A percentile compares a stretch with the other conserved stretches of the same genome.
phyloP scores from a whole-genome alignment of 1,140 invertebrate genomes.

The Drosophila nannoptera region DNA sequence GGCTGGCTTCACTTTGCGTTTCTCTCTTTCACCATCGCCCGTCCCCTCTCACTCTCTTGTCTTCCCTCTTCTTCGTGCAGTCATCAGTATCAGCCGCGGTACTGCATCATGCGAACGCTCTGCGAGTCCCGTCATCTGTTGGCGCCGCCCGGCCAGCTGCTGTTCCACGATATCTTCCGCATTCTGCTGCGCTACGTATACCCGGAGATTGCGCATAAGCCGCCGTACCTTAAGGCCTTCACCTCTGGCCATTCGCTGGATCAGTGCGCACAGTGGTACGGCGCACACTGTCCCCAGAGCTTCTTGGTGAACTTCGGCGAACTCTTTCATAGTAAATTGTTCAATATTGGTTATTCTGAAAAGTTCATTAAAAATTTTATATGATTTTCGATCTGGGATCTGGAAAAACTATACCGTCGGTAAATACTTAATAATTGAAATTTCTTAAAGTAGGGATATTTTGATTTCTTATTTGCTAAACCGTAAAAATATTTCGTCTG shows the following conservation, averaged over 20 bases:
- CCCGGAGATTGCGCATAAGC: slow-evolving; percentile 67
- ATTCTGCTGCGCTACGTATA: slow-evolving; percentile 82
- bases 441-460: too few relatives aligned
- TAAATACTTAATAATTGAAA: too few relatives aligned
- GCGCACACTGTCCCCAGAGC: slow-evolving; percentile 69
- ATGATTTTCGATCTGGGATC: too few relatives aligned
- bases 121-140: slow-evolving; percentile 84
- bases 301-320: slow-evolving; percentile 59
- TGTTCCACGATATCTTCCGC: slow-evolving; percentile 84
- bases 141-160: slow-evolving; percentile 82
- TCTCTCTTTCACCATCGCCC: background rate
- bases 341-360: too few relatives aligned
- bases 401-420: too few relatives aligned
- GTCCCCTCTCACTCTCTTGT: background rate
- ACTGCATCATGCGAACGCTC: slow-evolving; percentile 84
- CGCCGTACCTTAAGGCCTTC: slow-evolving; percentile 55
- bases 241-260: slow-evolving; percentile 59
- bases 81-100: slow-evolving; percentile 82
- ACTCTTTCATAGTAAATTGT: slow-evolving; percentile 46
- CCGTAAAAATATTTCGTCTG: too few relatives aligned
- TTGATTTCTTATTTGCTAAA: too few relatives aligned
- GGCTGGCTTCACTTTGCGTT: too few relatives aligned
- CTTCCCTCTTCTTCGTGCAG: slow-evolving; percentile 77
- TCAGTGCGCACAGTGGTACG: slow-evolving; percentile 65
- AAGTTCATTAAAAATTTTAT: too few relatives aligned